A percentile compares a stretch with the other conserved stretches of the same genome.
Conservation (phyloP, 2,797 vertebrate genomes). For the Xenopus petersii region DNA sequence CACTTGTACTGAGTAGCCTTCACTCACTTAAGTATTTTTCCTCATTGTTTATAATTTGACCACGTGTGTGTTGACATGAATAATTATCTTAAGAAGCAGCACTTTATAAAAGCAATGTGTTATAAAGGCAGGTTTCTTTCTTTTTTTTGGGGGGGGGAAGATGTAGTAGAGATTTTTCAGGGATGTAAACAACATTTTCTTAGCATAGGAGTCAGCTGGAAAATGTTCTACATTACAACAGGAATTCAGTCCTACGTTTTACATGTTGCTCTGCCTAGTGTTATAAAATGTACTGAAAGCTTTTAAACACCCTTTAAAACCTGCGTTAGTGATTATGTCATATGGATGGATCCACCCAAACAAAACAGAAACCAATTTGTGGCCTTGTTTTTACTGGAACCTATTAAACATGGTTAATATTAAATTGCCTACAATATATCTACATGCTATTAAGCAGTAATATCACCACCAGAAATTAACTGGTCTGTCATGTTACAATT, state of each 20-base stretch:
- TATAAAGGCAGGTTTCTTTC: slow-evolving; percentile 29
- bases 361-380: slow-evolving; percentile 69
- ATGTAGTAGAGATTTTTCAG: background rate
- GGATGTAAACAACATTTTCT: slow-evolving; percentile 39
- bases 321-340: slow-evolving; percentile 63
- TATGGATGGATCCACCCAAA: slow-evolving; percentile 66
- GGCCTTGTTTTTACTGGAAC: slow-evolving; percentile 65
- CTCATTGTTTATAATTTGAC: slow-evolving; percentile 55
- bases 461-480: slow-evolving; percentile 70
- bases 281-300: slow-evolving; percentile 72
- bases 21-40: slow-evolving; percentile 57
- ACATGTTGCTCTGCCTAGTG: slow-evolving; percentile 60
- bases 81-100: slow-evolving; percentile 48
- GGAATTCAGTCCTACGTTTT: slow-evolving; percentile 66
- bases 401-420: slow-evolving; percentile 70
- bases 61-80: slow-evolving; percentile 53
- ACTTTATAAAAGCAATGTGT: slow-evolving; percentile 45
- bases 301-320: slow-evolving; percentile 75
- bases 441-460: slow-evolving; percentile 72
- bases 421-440: slow-evolving; percentile 64
- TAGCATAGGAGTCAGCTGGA: slow-evolving; percentile 39
- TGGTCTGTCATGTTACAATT: slow-evolving; percentile 58
- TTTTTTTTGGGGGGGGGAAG: slow-evolving; percentile 8
- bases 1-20: slow-evolving; percentile 54
- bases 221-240: slow-evolving; percentile 53